phyloP scores from a whole-genome alignment of 2,888 invertebrate genomes.

The Hecatera dysodea region DNA sequence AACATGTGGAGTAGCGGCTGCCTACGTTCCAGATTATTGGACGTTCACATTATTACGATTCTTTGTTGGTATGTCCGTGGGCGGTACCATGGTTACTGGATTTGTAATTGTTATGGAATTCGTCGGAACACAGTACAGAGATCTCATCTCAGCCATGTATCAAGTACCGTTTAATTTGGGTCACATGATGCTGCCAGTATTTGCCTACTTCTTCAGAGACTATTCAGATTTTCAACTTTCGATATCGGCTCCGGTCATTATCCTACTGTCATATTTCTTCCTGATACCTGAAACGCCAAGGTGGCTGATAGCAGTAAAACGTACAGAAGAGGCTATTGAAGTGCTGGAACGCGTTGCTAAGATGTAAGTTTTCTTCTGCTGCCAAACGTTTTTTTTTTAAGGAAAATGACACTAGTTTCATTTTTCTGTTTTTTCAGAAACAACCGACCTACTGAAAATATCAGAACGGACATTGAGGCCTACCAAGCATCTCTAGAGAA shows the following conservation, averaged over 20 bases:
- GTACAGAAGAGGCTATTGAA: conserved; percentile 92
- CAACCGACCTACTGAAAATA: conserved; percentile 85
- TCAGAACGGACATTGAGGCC: conserved; percentile 83
- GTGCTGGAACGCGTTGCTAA: conserved; percentile 93
- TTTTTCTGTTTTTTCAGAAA: conserved; percentile 80
- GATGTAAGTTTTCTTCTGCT: conserved; percentile 73
- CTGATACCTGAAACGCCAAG: conserved; percentile 95
- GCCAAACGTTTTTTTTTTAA: not conserved
- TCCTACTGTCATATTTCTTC: conserved; percentile 92
- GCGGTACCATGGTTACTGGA: conserved; percentile 94
- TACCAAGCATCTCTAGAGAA: conserved; percentile 77
- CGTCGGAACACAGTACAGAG: conserved; percentile 91
- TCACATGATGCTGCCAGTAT: conserved; percentile 91
- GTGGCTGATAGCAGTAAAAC: conserved; percentile 94
- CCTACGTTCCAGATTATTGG: conserved; percentile 92
- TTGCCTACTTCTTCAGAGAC: conserved; percentile 92
- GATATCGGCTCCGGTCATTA: conserved; percentile 90
- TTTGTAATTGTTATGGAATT: conserved; percentile 93
- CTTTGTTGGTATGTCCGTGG: conserved; percentile 93
- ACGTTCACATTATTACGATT: conserved; percentile 93
- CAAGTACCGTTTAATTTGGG: conserved; percentile 93
- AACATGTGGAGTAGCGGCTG: conserved; percentile 92
- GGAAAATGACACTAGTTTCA: not conserved
- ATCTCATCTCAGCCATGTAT: conserved; percentile 91
- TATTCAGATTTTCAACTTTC: conserved; percentile 93